Conservation (phyloP, 2,113 vertebrate species). For the Paraplagusia blochii region DNA sequence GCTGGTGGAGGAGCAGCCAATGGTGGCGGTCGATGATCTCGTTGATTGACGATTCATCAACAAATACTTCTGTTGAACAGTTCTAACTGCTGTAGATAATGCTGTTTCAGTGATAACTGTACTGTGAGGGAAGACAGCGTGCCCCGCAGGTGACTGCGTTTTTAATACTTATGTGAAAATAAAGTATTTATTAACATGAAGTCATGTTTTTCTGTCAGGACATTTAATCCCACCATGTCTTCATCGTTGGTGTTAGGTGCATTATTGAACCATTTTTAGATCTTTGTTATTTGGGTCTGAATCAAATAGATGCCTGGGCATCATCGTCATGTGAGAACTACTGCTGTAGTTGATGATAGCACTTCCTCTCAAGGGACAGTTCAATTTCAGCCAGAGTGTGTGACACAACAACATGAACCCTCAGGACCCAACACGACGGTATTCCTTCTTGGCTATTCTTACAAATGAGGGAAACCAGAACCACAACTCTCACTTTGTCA, state of each 20-base stretch:
- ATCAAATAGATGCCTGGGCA: too few species aligned
- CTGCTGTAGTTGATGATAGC: neutral
- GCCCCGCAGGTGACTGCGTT: slow-evolving; percentile 47
- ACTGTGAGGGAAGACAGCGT: slow-evolving; percentile 18
- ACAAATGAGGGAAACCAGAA: neutral
- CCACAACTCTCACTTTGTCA: too few species aligned
- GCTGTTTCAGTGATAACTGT: slow-evolving; percentile 39
- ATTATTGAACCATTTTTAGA: too few species aligned
- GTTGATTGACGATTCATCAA: slow-evolving; percentile 25
- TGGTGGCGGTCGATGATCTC: slow-evolving; percentile 75
- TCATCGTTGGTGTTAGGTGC: too few species aligned
- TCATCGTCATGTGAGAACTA: neutral
- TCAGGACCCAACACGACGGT: too few species aligned
- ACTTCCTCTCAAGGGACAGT: neutral
- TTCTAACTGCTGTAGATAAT: slow-evolving; percentile 60
- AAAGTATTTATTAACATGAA: slow-evolving; percentile 70
- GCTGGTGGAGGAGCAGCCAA: slow-evolving; percentile 76
- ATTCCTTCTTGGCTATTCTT: neutral
- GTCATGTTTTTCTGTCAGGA: too few species aligned
- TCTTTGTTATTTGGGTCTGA: too few species aligned
- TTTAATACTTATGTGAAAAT: slow-evolving; percentile 64
- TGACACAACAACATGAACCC: too few species aligned
- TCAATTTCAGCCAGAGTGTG: neutral
- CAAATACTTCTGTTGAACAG: slow-evolving; percentile 3
- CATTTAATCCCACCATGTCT: too few species aligned